Base-by-base conservation (phyloP, 2,113 vertebrate species). In the Columbina picui region DNA sequence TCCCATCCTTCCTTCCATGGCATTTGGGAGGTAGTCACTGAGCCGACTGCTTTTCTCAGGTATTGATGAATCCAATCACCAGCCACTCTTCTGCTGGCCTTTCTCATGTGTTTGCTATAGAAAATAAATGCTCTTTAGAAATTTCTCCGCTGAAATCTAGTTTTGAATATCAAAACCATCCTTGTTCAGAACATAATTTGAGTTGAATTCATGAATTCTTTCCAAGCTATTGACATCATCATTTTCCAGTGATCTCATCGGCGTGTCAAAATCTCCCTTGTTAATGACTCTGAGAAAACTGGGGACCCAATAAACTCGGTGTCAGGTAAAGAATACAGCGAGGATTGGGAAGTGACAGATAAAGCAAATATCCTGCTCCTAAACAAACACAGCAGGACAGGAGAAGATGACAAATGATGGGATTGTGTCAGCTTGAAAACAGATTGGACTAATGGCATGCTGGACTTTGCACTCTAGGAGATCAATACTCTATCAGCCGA, bases 301-400 rank as follows among this genome's bases (percentile, higher is more conserved):
- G 92, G 65, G 92, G 59, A 89, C 89, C 93, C 94, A 65, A 67
- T 90, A 89, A 95, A 94, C 18, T 23, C 92, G 6, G 26, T 56
- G 38, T 80, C 86, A 76, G 93, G 82, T 75, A 94, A 94, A 97
- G 96, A 82, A 92, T 71, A 84, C 80, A 43, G 88, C 5, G 80
- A 96, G 93, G 96, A 96, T 88, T 93, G 97, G 96, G 93, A 97
- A 97, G 93, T 80, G 96, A 93, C 97, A 96, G 98, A 97, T 94
- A 97, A 97, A 98, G 96, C 97, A 98, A 98, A 97, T 96, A 98
- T 93, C 84, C 82, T 34, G 92, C 97, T 97, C 97, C 97, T 98
- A 97, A 98, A 98, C 98, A 99, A 98, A 98, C 98, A 98, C 97
- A 98, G 98, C 98, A 97, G 98, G 98, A 98, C 98, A 97, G 98